These are phyloP conservation scores for Trachelus stipa DNA, from an alignment of 2,888 invertebrate species.

Conservation along the genomic window DNA sequence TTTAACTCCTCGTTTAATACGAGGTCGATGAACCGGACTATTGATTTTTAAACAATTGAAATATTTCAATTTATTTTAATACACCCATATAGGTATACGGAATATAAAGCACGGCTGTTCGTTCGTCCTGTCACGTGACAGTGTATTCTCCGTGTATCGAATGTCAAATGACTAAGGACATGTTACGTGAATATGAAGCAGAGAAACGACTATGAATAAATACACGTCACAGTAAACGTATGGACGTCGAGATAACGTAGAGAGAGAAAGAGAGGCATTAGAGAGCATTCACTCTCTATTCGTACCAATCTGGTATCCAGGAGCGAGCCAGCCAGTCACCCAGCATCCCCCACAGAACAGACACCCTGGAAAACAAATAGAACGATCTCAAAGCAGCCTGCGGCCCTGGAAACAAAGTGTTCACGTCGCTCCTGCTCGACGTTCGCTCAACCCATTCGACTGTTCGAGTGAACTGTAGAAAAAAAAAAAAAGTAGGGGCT, in stretches of 20 bases:
- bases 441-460: background rate
- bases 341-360: background rate
- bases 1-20: background rate
- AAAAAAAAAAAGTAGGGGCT: background rate
- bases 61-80: background rate
- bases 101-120: background rate
- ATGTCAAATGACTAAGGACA: background rate
- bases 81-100: rapidly evolving
- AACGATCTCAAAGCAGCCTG: conserved; percentile 29
- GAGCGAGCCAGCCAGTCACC: background rate
- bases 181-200: background rate
- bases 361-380: conserved; percentile 54
- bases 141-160: background rate
- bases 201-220: background rate
- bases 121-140: background rate
- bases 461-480: background rate
- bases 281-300: conserved; percentile 29
- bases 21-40: background rate
- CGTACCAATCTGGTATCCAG: background rate
- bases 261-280: conserved; percentile 22
- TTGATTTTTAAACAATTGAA: background rate
- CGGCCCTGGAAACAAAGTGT: conserved; percentile 49
- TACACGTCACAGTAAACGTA: background rate
- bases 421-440: conserved; percentile 34
- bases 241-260: conserved; percentile 44